Evolutionary conservation across 2,888 invertebrate genomes (phyloP).

Genomic region (Galerucella pusilla): DNA sequence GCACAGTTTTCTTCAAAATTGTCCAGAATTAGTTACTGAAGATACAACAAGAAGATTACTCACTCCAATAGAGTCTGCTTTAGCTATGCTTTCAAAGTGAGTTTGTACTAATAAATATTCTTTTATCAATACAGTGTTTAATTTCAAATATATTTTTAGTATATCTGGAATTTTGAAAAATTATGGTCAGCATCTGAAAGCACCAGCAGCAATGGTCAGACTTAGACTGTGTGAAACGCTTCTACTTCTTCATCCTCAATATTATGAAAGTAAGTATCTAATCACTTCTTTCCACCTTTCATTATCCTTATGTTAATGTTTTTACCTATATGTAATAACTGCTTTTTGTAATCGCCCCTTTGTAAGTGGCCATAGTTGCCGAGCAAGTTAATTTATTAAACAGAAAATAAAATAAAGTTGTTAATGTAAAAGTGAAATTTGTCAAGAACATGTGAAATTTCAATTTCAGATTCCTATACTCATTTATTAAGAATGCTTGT

Average conservation of each 20-base stretch:
- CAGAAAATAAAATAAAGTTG: not conserved
- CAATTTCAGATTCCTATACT: slow-evolving; percentile 76
- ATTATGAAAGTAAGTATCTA: slow-evolving; percentile 75
- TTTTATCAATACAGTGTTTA: no score
- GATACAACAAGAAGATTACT: slow-evolving; percentile 91
- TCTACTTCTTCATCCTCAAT: slow-evolving; percentile 79
- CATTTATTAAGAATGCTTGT: slow-evolving; percentile 90
- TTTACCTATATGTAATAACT: no score
- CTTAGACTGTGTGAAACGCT: slow-evolving; percentile 92
- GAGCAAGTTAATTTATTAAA: no score
- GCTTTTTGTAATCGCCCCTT: no score
- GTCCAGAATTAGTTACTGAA: slow-evolving; percentile 90
- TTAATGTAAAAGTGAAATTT: not conserved
- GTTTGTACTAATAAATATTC: not conserved
- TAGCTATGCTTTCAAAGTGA: slow-evolving; percentile 94
- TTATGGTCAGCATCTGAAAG: slow-evolving; percentile 93
- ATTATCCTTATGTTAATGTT: no score
- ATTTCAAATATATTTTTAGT: slow-evolving; percentile 66
- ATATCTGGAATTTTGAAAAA: slow-evolving; percentile 86
- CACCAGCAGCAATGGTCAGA: slow-evolving; percentile 93
- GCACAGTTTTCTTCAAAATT: slow-evolving; percentile 92
- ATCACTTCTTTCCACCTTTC: not conserved
- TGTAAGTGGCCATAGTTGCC: no score
- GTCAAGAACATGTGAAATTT: not conserved
- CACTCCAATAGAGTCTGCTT: slow-evolving; percentile 93